phyloP scores from a whole-genome alignment of 2,888 invertebrate species.

The Anodontia alba region DNA sequence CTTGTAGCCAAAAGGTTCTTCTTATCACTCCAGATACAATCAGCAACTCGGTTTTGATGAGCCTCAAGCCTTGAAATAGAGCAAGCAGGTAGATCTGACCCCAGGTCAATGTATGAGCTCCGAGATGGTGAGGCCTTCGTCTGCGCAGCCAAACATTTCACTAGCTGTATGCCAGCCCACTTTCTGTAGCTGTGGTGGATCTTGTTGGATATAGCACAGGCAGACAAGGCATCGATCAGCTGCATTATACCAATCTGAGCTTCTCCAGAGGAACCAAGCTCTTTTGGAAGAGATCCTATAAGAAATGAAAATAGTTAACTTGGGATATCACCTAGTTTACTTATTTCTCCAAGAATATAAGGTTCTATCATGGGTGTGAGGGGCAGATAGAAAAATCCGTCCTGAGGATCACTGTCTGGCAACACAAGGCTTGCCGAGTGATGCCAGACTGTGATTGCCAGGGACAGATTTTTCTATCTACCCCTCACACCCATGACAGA shows the following conservation, averaged over 20 bases:
- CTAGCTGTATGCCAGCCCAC: constrained; percentile 88
- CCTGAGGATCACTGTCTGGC: no score
- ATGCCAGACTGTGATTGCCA: no score
- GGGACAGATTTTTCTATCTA: no score
- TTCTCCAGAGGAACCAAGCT: constrained; percentile 5
- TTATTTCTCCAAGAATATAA: no score
- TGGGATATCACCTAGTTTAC: no score
- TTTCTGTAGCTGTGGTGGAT: constrained; percentile 87
- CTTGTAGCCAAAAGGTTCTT: constrained; percentile 86
- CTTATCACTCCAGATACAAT: constrained; percentile 86
- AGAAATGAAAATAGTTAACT: no score
- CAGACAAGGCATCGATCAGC: constrained; percentile 88
- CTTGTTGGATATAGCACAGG: constrained; percentile 87
- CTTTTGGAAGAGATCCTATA: constrained; percentile 2
- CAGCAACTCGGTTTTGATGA: constrained; percentile 87
- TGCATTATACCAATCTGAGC: constrained; percentile 81
- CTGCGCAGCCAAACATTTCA: constrained; percentile 70
- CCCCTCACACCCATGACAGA: no score
- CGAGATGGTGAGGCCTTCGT: constrained; percentile 21
- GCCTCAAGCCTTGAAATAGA: constrained; percentile 86
- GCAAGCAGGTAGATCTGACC: constrained; percentile 85
- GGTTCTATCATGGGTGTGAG: no score
- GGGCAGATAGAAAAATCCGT: no score
- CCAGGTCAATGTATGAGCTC: constrained; percentile 86
- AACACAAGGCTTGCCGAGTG: no score